Base-by-base conservation (phyloP, 2,113 vertebrate species). In the Synchiropus splendidus region DNA sequence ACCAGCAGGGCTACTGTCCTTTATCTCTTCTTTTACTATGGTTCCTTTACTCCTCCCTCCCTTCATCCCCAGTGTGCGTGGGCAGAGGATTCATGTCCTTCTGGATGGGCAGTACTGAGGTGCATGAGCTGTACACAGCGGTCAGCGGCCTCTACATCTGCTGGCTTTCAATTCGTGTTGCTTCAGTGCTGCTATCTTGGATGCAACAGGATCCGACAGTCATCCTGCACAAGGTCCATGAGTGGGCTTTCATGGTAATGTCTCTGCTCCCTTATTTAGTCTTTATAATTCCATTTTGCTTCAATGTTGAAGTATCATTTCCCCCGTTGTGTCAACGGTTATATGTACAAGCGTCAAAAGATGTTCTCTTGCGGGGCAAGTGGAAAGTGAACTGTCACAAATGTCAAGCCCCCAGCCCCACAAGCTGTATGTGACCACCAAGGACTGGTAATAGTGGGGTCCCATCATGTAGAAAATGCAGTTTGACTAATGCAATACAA, bases 21-120 rank as follows among this genome's bases (percentile, higher is more conserved):
- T 17, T 33, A 16, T 9, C 4, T 27, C 21, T 27, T 27, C 4
- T 4, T 27, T 27, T n/a, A n/a, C n/a, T n/a, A n/a, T n/a, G n/a
- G 21, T 5, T 27, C 4, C 8, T 8, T 27, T 8, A 27, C 21
- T 5, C 21, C 10, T 14, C 31, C 9, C 18, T 14, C 44, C 1
- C 36, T 54, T n/a, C 43, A 6, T 55, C 6, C 63, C 11, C 67
- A 99, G 95, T 99, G 31, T 97, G 93, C 37, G 89, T 90, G 21
- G 95, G 95, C 6, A 92, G 95, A 37, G 97, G 92, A 92, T 62
- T 99, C 44, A 98, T 99, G 95, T 99, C 95, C 1, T 98, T 99
- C 81, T 99, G 95, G 95, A 98, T 91, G 9, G 95, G 94, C 45
- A 90, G 81, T 60, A 90, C 93, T 48, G 97, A 97, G 83, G 97